These are phyloP conservation scores for Aleiodes alternator DNA, from an alignment of 2,888 invertebrate species.

Conservation along the genomic window DNA sequence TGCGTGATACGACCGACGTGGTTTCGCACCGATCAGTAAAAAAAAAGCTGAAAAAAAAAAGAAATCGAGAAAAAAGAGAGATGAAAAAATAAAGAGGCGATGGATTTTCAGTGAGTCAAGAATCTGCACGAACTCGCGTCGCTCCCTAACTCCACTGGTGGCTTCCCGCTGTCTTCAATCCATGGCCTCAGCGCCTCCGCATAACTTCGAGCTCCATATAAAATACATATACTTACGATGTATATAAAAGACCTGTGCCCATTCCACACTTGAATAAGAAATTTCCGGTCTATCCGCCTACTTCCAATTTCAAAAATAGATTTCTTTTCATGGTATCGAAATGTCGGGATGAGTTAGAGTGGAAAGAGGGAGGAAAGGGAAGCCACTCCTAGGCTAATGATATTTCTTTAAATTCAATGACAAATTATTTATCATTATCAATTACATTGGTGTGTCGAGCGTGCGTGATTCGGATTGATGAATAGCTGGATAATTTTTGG, in stretches of 20 bases:
- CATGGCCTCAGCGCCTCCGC: constrained; percentile 33
- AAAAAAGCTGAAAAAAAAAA: constrained; percentile 12
- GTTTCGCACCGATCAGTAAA: constrained; percentile 25
- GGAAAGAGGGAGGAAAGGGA: neutral
- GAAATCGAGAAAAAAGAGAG: constrained; percentile 21
- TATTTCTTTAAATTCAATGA: constrained; percentile 1
- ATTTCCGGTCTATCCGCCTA: constrained; percentile 39
- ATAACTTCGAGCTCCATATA: constrained; percentile 26
- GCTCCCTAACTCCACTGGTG: constrained; percentile 26
- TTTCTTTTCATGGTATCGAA: neutral
- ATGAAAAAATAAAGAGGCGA: constrained; percentile 20
- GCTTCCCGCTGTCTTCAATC: constrained; percentile 32
- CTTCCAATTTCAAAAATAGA: constrained; percentile 32
- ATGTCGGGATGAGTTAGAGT: neutral
- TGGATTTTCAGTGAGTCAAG: constrained; percentile 28
- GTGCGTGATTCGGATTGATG: neutral
- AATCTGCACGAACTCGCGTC: constrained; percentile 27
- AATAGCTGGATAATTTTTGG: neutral
- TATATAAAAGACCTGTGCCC: constrained; percentile 33
- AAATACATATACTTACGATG: constrained; percentile 29
- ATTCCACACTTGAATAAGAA: constrained; percentile 30
- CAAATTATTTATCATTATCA: neutral
- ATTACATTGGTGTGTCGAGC: neutral
- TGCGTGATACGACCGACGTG: constrained; percentile 29
- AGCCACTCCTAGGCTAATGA: constrained; percentile 18